Evolutionary conservation across 2,888 invertebrate species (phyloP), one percentile per base, ranked within the genome.

Genomic region (Meta bourneti): DNA sequence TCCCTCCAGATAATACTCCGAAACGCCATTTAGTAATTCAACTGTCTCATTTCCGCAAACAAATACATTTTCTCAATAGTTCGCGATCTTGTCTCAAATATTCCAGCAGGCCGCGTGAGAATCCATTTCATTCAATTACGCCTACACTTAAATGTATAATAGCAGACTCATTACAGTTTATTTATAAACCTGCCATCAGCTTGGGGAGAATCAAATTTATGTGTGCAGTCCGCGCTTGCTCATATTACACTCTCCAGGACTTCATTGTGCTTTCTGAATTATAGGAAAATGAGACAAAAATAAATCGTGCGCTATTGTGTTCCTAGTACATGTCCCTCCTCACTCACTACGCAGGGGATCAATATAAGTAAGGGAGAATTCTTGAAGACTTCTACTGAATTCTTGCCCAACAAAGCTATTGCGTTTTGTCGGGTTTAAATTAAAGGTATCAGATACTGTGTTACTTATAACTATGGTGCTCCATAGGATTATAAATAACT

Each of bases 181-280:
- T 82, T 82, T 82, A 82, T 82, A 82, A 82, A 82, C 71, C 82
- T 82, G 82, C 71, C 82, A n/a, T 52, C 82, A 7, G 69, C 69
- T 16, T n/a, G 9, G 49, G 51, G 74, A 48, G 34, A 13, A 11
- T 19, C 16, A 80, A 69, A 82, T 82, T 82, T 82, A 82, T 77
- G 77, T 16, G 61, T 8, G 77, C 16, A 51, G 51, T n/a, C 7
- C 77, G 6, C 51, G n/a, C n/a, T 77, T 74, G 74, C 74, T 74
- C 48, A 34, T 34, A 4, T 34, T 34, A 34, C n/a, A n/a, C 34
- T 34, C 34, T 34, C 34, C 34, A 2, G 34, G 61, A 61, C 61
- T 61, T 61, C 16, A 61, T 61, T 61, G 61, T 61, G 61, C 61
- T 5, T 34, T 34, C 34, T 61, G 61, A 61, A 61, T 61, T 9